Evolutionary conservation across 1,140 invertebrate genomes (phyloP).

Genomic region (Megalopta genalis): DNA sequence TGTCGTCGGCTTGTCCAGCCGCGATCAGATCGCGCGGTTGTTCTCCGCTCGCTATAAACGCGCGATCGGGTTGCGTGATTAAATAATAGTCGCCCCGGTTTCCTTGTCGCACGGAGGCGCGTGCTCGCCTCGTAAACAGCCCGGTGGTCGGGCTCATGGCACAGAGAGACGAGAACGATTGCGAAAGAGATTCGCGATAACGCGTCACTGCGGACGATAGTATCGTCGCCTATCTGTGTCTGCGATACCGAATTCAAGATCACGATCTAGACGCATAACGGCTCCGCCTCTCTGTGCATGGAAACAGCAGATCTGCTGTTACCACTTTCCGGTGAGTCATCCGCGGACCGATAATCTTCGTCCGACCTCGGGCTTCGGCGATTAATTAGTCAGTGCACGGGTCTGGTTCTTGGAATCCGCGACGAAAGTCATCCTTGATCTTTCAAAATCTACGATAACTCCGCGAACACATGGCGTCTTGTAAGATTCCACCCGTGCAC

Average conservation of each 20-base stretch:
- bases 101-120: conserved; percentile 6
- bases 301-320: too few relatives aligned
- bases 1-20: too few relatives aligned
- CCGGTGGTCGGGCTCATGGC: not conserved
- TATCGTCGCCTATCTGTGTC: not conserved
- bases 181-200: not conserved
- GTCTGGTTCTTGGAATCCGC: not conserved
- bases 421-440: not conserved
- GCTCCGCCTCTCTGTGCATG: too few relatives aligned
- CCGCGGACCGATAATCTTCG: too few relatives aligned
- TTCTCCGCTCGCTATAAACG: too few relatives aligned
- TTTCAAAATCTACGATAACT: too few relatives aligned
- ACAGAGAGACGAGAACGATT: not conserved
- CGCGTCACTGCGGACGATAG: not conserved
- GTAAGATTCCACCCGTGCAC: too few relatives aligned
- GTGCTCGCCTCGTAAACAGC: conserved; percentile 18
- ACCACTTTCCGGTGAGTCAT: too few relatives aligned
- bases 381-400: too few relatives aligned
- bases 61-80: not conserved
- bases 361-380: too few relatives aligned
- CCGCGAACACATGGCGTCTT: too few relatives aligned
- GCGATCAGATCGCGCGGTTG: too few relatives aligned
- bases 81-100: not conserved
- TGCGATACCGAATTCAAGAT: not conserved
- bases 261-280: not conserved